Evolutionary conservation across 2,888 invertebrate species (phyloP).

Genomic region (Drosophila nr. medialis): DNA sequence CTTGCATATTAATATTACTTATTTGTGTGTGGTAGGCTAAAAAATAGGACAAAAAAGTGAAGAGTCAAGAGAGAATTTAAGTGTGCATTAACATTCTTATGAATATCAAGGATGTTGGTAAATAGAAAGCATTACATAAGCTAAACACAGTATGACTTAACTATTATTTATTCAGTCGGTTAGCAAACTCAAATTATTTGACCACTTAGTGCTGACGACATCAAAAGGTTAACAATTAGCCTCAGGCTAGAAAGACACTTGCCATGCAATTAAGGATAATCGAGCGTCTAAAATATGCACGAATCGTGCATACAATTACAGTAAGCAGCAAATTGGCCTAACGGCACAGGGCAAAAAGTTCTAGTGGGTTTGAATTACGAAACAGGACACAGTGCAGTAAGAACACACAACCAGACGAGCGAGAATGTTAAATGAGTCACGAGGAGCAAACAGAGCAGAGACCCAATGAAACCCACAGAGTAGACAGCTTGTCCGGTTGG

Average conservation of each 20-base stretch:
- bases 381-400: conserved; percentile 47
- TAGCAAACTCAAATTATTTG: conserved; percentile 4
- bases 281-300: conserved; percentile 67
- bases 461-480: conserved; percentile 8
- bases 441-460: conserved; percentile 35
- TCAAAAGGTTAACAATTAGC: conserved; percentile 9
- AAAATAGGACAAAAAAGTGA: conserved; percentile 27
- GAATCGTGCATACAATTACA: conserved; percentile 51
- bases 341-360: conserved; percentile 8
- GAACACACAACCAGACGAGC: conserved; percentile 24
- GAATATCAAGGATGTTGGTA: not conserved
- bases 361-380: conserved; percentile 30
- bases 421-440: conserved; percentile 67
- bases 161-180: conserved; percentile 14
- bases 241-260: conserved; percentile 15
- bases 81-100: not conserved
- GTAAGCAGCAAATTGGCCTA: conserved; percentile 63
- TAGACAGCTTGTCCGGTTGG: conserved; percentile 32
- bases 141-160: not conserved
- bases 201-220: conserved; percentile 19
- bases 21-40: conserved; percentile 15
- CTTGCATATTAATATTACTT: conserved; percentile 27
- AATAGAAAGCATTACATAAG: not conserved
- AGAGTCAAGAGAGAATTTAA: not conserved
- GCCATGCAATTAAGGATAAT: conserved; percentile 67